Evolutionary conservation across 2,113 vertebrate species (phyloP).

Genomic region (Prunella fulvescens): DNA sequence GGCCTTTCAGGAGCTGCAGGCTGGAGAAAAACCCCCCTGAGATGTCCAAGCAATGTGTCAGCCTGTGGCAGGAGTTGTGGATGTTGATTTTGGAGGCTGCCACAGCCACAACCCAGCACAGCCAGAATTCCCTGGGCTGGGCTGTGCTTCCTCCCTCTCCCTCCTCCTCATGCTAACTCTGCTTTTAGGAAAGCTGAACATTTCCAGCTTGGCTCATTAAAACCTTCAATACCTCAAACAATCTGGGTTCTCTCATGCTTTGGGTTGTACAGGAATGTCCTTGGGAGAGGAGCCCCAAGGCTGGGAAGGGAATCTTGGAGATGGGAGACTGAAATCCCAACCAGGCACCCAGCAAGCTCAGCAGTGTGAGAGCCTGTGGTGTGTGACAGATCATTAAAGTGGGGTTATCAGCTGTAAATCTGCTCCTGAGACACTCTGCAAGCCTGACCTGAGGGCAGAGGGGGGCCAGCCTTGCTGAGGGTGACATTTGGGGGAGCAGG

Average conservation of each 20-base stretch:
- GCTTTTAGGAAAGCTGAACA: background rate
- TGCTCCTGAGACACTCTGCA: background rate
- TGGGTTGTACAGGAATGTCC: background rate
- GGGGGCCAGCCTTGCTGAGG: background rate
- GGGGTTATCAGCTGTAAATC: background rate
- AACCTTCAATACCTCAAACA: background rate
- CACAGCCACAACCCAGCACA: fast-evolving
- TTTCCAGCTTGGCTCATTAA: background rate
- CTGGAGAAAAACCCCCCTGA: background rate
- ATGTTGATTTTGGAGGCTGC: background rate
- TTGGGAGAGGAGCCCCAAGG: background rate
- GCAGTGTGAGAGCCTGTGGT: fast-evolving
- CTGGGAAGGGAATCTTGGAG: background rate
- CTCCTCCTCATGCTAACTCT: background rate
- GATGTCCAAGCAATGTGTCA: background rate
- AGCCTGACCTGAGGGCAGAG: background rate
- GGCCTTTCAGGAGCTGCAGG: background rate
- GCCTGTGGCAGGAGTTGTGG: background rate
- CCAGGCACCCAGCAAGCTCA: background rate
- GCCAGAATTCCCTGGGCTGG: background rate
- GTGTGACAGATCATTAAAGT: fast-evolving
- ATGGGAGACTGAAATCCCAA: fast-evolving
- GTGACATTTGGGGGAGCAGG: background rate
- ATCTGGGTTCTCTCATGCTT: background rate
- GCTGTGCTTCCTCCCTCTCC: background rate